These are phyloP conservation scores for Zophobas morio DNA, from an alignment of 1,140 invertebrate genomes.

Conservation along the genomic window DNA sequence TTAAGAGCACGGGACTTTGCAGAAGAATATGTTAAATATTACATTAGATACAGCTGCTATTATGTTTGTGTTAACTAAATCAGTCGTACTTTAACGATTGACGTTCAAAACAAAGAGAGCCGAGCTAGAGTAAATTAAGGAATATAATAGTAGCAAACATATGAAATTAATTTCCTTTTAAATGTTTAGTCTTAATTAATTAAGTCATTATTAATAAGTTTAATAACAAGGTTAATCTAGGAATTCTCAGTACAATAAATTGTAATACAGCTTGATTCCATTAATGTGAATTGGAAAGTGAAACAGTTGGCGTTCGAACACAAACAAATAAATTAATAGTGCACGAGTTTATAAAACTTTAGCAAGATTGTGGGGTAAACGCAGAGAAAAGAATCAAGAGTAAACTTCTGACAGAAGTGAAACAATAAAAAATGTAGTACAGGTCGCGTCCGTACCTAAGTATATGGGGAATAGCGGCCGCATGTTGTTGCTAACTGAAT, in stretches of 20 bases:
- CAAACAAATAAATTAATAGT: slow-evolving; percentile 43
- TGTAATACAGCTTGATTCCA: neutral
- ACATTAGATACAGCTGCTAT: too few relatives aligned
- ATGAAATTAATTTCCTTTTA: too few relatives aligned
- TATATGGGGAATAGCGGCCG: slow-evolving; percentile 36
- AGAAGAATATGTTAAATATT: too few relatives aligned
- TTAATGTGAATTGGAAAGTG: slow-evolving; percentile 15
- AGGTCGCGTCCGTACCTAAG: slow-evolving; percentile 31
- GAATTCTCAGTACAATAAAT: neutral
- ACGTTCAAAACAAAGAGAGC: too few relatives aligned
- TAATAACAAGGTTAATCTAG: neutral
- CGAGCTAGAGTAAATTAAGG: too few relatives aligned
- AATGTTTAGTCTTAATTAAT: too few relatives aligned
- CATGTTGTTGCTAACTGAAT: slow-evolving; percentile 27
- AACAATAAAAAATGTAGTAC: slow-evolving; percentile 47
- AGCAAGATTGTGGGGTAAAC: slow-evolving; percentile 32
- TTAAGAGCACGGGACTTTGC: too few relatives aligned
- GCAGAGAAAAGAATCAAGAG: slow-evolving; percentile 30
- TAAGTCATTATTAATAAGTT: neutral
- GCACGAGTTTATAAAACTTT: slow-evolving; percentile 45
- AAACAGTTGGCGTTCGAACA: slow-evolving; percentile 8
- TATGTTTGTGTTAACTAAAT: too few relatives aligned
- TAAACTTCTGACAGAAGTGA: slow-evolving; percentile 45
- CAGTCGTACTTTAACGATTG: too few relatives aligned
- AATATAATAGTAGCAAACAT: too few relatives aligned